Evolutionary conservation across 2,797 vertebrate species (phyloP).

Genomic region (Cyclopterus lumpus): DNA sequence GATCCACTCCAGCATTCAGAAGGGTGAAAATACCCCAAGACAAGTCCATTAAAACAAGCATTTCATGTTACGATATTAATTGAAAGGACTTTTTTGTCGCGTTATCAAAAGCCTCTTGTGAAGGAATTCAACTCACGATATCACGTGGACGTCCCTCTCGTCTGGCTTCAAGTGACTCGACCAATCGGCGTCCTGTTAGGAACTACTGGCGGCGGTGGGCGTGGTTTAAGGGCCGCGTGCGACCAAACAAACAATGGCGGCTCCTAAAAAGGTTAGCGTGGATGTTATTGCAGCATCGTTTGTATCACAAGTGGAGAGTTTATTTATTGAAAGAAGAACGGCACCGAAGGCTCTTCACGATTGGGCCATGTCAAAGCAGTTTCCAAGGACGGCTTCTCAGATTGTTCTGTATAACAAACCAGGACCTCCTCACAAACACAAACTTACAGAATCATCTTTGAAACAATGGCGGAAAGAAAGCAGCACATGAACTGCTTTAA

Average conservation of each 20-base stretch:
- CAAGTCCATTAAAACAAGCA: neutral
- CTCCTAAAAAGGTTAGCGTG: too few relatives aligned
- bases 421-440: neutral
- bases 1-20: neutral
- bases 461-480: neutral
- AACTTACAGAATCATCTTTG: neutral
- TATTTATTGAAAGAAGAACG: neutral
- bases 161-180: too few relatives aligned
- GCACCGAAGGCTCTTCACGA: neutral
- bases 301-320: neutral
- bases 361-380: too few relatives aligned
- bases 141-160: neutral
- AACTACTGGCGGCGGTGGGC: too few relatives aligned
- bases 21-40: neutral
- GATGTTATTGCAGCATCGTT: too few relatives aligned
- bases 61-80: neutral
- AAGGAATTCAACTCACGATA: neutral
- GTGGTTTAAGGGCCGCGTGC: too few relatives aligned
- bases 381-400: neutral
- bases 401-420: neutral
- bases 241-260: too few relatives aligned
- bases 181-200: too few relatives aligned
- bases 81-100: neutral
- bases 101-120: neutral
- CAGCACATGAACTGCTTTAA: neutral